Base-by-base conservation (phyloP, 2,888 invertebrate species). In the Dasypolia templi region DNA sequence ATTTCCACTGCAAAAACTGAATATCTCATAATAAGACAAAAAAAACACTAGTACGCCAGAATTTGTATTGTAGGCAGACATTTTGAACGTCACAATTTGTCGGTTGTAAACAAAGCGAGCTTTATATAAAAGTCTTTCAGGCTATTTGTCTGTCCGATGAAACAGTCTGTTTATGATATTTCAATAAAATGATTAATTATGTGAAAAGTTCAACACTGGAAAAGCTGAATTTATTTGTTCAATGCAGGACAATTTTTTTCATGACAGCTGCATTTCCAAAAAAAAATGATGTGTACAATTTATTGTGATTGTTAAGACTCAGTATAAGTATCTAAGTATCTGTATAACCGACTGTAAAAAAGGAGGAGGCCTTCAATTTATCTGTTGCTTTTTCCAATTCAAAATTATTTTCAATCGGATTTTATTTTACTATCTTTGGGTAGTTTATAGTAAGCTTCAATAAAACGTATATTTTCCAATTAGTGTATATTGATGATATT, bases 131-230 rank as follows among this genome's bases (percentile, higher is more conserved):
- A 74, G 46, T 35, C 68, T 63, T 39, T 66, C 68, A 62, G 44
- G 35, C 72, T 72, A 56, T 85, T 82, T 75, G 59, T 72, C 58
- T 39, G 58, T 29, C 39, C 17, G 69, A 85, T 83, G 67, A 83
- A 85, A 72, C 66, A 35, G 62, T 58, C 46, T 75, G 49, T 72
- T 70, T 71, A 77, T 84, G 72, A 84, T 72, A 67, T 86, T 74
- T 84, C 70, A 74, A 81, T 74, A 72, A 75, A 80, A 75, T 86
- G 81, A 84, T 81, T 68, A 70, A 86, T 75, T 62, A 74, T 56
- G 32, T 49, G 51, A 64, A 73, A 79, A 46, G 29, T 58, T 64
- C n/a, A 51, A 68, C 42, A 22, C 58, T 68, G 44, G 69, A 72
- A 84, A 75, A 71, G 53, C 26, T 32, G 69, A 65, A 71, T 79